Evolutionary conservation across 2,113 vertebrate genomes (phyloP), one percentile per base, ranked within the genome.

Genomic region (Cercocebus atys): DNA sequence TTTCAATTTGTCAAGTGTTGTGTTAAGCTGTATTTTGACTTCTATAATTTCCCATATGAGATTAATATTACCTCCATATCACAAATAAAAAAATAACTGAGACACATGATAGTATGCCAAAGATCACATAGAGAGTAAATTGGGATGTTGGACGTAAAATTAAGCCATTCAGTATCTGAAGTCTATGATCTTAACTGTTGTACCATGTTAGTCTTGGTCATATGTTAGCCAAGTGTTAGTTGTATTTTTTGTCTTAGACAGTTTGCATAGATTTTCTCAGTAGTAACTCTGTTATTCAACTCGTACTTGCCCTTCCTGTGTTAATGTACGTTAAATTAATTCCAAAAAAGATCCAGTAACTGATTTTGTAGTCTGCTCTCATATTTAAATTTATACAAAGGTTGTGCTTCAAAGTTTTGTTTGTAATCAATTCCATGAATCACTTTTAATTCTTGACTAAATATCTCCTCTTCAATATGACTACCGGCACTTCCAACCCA

Each of bases 341-440:
- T 52, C 18, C 43, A 32, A 47, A 50, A 72, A 61, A 32, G 5
- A 68, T 78, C 18, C 27, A 20, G 16, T 61, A 70, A 93, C 5
- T 80, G 11, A 80, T 61, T 75, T 70, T 72, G 43, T 45, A 90
- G 27, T 72, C 10, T 47, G 2, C 4, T 92, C 6, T 18, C 27
- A 83, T 90, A 72, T 72, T 79, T 89, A 66, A 97, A 87, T 81
- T 20, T 47, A 79, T 43, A 73, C 18, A 59, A 43, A 87, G 17
- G 1, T 78, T 76, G 3, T 57, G 13, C 7, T 95, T 89, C 40
- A 82, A 89, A 90, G 86, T 9, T 40, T 45, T 72, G 2, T 72
- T 81, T 94, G 32, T 72, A 72, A 73, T 72, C 64, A 87, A 32
- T 35, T 8, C 5, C 64, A 27, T 50, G 25, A 91, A 25, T 88